Conservation (phyloP, 2,113 vertebrate species). For the Hepsetus odoe region DNA sequence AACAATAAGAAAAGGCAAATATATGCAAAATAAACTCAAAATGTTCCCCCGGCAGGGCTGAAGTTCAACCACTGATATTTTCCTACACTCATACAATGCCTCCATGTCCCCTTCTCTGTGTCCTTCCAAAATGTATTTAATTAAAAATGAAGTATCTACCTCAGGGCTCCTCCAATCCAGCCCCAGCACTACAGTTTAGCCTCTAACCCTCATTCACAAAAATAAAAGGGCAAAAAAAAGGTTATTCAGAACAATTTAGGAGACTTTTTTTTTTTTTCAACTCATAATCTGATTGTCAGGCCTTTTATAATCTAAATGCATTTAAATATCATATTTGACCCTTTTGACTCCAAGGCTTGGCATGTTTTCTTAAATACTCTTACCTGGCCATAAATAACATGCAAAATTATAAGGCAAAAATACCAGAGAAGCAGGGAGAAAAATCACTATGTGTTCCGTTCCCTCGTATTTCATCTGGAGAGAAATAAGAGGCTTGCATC, state of each 20-base stretch:
- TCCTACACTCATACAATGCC: background rate
- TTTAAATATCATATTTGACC: conserved; percentile 22
- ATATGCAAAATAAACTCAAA: conserved; percentile 20
- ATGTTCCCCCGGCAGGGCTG: conserved; percentile 10
- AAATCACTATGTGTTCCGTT: conserved; percentile 2
- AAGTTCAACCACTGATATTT: conserved; percentile 40
- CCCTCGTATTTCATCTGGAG: conserved; percentile 18
- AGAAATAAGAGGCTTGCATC: conserved; percentile 28
- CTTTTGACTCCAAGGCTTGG: background rate
- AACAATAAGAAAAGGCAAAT: conserved; percentile 20
- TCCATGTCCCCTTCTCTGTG: conserved; percentile 3
- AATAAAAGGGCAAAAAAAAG: background rate
- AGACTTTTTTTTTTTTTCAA: background rate
- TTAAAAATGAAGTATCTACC: background rate
- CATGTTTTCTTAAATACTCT: background rate
- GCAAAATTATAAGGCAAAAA: conserved; percentile 6
- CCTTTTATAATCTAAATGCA: background rate
- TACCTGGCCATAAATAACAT: conserved; percentile 11
- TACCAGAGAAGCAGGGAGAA: background rate
- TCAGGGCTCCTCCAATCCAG: background rate
- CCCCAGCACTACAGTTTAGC: background rate
- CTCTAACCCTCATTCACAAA: background rate
- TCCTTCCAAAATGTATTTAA: background rate
- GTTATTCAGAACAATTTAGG: background rate
- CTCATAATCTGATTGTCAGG: background rate